Evolutionary conservation across 2,888 invertebrate species (phyloP), one percentile per base, ranked within the genome.

Genomic region (Trichogramma evanescens): DNA sequence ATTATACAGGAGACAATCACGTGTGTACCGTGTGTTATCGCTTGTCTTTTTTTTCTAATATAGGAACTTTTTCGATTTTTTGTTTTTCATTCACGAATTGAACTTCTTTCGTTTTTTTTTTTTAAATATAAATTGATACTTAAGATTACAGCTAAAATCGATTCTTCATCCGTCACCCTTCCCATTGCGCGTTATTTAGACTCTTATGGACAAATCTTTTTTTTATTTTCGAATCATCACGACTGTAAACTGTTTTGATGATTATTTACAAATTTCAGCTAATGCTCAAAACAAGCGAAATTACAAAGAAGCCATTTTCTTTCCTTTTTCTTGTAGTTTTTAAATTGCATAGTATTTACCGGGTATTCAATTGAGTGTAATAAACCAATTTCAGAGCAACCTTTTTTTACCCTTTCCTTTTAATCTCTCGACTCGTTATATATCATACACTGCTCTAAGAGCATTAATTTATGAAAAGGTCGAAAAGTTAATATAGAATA

Each of bases 401-500:
- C 26, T 26, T 26, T 26, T 26, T 26, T 26, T 3, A 26, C 26
- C 26, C 26, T 26, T 26, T 26, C 26, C 26, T 26, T 26, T 26
- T 26, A 62, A 59, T 61, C 60, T 59, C 57, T 54, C 61, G 57
- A 65, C 66, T 65, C 65, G 65, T 56, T 66, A 65, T 63, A 66
- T 63, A 64, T 63, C 62, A 67, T 64, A 65, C 65, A 65, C 59
- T 61, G 26, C 26, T 26, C 26, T 26, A 26, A 26, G 26, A 64
- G 65, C 59, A 65, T 64, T 67, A 67, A 69, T 66, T 69, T 67
- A 69, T 65, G 65, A 64, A 67, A 60, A 58, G 59, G 70, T 26
- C 26, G 26, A 26, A 26, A 26, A 26, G 26, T 26, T 26, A 26
- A 26, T 67, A 67, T 68, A 72, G 71, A 72, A 70, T 70, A 71